These are phyloP conservation scores for Florisuga fusca DNA, from an alignment of 2,797 vertebrate species.

Conservation along the genomic window DNA sequence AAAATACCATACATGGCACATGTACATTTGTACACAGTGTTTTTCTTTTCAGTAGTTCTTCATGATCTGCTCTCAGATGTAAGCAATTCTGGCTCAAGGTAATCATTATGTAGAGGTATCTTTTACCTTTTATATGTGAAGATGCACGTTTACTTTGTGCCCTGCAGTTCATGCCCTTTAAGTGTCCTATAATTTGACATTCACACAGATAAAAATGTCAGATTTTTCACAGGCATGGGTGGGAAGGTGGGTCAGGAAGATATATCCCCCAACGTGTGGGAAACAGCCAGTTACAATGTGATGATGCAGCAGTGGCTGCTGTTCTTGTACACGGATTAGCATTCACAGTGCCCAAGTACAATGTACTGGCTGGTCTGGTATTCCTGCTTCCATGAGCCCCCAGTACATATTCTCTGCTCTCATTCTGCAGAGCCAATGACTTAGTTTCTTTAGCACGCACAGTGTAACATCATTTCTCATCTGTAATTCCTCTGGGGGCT, in stretches of 20 bases:
- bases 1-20: background rate
- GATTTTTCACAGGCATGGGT: background rate
- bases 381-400: background rate
- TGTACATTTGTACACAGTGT: background rate
- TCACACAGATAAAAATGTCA: background rate
- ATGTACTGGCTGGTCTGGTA: background rate
- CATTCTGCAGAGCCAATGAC: background rate
- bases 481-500: background rate
- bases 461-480: background rate
- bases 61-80: background rate
- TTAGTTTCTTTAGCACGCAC: background rate
- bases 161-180: background rate
- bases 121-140: background rate
- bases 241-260: background rate
- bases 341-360: background rate
- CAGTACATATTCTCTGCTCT: background rate
- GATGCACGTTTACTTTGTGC: background rate
- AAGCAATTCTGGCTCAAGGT: background rate
- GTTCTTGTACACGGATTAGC: background rate
- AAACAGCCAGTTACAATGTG: background rate
- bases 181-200: background rate
- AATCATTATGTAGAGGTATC: background rate
- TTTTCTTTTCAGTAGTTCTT: background rate
- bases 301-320: background rate
- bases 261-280: background rate